Base-by-base conservation (phyloP, 2,113 vertebrate species). In the Microtus oregoni region DNA sequence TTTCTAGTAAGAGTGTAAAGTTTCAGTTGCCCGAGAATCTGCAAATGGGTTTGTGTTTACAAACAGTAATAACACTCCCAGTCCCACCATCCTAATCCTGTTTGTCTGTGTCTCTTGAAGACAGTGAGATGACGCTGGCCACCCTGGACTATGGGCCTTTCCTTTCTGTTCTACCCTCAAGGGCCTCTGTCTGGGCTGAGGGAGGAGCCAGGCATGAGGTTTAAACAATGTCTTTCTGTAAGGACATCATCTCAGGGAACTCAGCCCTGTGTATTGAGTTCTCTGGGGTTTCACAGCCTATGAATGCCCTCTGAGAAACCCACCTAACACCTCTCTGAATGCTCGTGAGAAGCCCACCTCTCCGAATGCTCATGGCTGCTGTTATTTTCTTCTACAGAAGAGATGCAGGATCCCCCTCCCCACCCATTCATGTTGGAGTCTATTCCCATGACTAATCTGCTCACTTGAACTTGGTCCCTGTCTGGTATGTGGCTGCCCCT, bases 281-380 rank as follows among this genome's bases (percentile, higher is more conserved):
- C n/a, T 67, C 61, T 7, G 10, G 61, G 41, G 41, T 72, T 55
- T 77, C 7, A 19, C 19, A 22, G 52, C 50, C 72, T 1, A 1
- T 0, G 15, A 3, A 24, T 1, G 6, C 28, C 50, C 85, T 19
- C 4, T 30, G 12, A 58, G 75, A 81, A 77, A 77, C 41, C 41
- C 63, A 72, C 12, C 2, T 22, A 17, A 12, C 1, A 0, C n/a
- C 83, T 38, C 70, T n/a, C 24, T 1, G 0, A 63, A 38, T 15
- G 22, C 44, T 85, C 77, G 6, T 30, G 12, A 58, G 75, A 81
- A 77, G 85, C 41, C 52, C 1, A 0, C n/a, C 83, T 38, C 72
- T n/a, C 24, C 0, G 0, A 63, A 38, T 15, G 22, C 44, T 85
- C 72, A 30, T 77, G 35, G 20, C 13, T 19, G 75, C 28, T 35